phyloP scores from a whole-genome alignment of 2,797 vertebrate genomes.

The Poliocrania exsul region DNA sequence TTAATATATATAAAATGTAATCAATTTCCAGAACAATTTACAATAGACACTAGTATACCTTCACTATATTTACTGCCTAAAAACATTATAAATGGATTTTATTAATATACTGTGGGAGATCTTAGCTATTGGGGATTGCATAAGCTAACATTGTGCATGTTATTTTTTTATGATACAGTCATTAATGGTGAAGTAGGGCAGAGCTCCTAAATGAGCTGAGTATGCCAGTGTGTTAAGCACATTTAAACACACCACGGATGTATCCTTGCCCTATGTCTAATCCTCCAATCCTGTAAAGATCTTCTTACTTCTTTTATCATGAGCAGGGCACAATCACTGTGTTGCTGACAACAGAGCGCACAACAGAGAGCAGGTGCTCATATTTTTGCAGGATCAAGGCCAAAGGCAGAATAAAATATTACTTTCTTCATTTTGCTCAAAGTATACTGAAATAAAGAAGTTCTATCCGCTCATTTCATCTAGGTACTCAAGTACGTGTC shows the following conservation, averaged over 20 bases:
- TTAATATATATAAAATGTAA: slow-evolving; percentile 49
- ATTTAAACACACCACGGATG: not conserved
- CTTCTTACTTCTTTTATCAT: not conserved
- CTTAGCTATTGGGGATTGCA: not conserved
- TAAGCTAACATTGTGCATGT: not conserved
- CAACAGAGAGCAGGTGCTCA: not conserved
- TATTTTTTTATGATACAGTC: not conserved
- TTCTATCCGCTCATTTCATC: not conserved
- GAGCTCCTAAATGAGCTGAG: not conserved
- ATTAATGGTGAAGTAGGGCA: not conserved
- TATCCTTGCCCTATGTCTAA: not conserved
- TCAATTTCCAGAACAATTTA: slow-evolving; percentile 34
- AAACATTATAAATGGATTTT: not conserved
- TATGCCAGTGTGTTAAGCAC: not conserved
- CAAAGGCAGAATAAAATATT: not conserved
- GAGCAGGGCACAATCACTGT: not conserved
- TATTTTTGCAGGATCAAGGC: not conserved
- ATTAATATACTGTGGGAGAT: not conserved
- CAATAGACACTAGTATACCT: not conserved
- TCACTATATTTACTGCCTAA: slow-evolving; percentile 1
- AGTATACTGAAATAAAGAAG: not conserved
- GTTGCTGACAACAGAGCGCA: not conserved
- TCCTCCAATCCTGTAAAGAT: not conserved
- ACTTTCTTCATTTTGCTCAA: not conserved
- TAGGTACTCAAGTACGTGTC: not conserved